A percentile compares a stretch with the other conserved stretches of the same genome.
Conservation (phyloP, 2,113 vertebrate genomes). For the Gnathonemus longibarbis region DNA sequence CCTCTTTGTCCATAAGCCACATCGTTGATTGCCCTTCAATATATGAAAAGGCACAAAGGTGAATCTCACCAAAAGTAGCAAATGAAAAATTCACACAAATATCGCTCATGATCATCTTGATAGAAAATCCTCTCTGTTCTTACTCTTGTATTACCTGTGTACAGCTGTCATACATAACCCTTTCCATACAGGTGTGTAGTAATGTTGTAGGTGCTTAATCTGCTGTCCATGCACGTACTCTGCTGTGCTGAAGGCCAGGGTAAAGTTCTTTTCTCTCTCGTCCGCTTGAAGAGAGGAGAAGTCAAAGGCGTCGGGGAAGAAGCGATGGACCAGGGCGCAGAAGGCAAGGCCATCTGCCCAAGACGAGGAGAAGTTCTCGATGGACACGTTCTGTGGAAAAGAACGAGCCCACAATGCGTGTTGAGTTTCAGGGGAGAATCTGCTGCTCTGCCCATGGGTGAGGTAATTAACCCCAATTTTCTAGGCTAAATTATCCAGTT, state of each 20-base stretch:
- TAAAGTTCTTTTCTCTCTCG: constrained; percentile 63
- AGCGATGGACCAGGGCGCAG: constrained; percentile 65
- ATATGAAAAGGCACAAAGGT: not conserved
- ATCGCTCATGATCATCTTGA: not conserved
- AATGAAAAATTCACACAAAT: not conserved
- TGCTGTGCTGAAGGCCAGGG: constrained; percentile 60
- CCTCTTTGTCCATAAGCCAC: not conserved
- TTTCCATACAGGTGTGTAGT: not conserved
- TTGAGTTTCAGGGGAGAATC: constrained; percentile 9
- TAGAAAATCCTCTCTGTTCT: not conserved
- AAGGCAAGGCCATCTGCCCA: constrained; percentile 66
- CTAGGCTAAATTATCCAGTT: not conserved
- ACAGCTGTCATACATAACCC: not conserved
- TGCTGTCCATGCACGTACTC: constrained; percentile 45
- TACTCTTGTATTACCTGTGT: not conserved
- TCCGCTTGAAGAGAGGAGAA: constrained; percentile 53
- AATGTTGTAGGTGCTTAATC: not conserved
- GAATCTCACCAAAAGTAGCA: not conserved
- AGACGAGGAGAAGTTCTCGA: constrained; percentile 69
- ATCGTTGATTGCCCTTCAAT: not conserved
- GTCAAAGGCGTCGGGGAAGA: constrained; percentile 64
- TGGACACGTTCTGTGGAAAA: constrained; percentile 49
- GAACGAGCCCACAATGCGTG: not conserved
- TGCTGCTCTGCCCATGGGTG: not conserved
- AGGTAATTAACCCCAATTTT: not conserved